These are phyloP conservation scores for Epinotia ramella DNA, from an alignment of 2,888 invertebrate genomes.

Conservation along the genomic window DNA sequence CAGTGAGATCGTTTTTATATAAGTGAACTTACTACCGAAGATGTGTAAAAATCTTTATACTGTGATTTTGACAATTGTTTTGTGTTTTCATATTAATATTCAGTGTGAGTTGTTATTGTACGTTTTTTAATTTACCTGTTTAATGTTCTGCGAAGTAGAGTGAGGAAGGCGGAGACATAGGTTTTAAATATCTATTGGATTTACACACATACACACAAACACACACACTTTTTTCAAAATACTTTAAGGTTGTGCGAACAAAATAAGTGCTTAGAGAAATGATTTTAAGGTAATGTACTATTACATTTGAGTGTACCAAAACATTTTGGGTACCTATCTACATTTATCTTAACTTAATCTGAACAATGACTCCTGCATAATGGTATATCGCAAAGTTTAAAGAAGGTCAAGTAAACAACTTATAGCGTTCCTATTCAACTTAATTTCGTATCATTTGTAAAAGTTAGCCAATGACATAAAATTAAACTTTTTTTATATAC, in stretches of 20 bases:
- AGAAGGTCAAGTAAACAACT: background rate
- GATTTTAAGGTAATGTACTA: too few relatives aligned
- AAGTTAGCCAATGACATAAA: too few relatives aligned
- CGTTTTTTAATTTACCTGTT: background rate
- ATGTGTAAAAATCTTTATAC: constrained; percentile 18
- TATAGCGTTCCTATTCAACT: background rate
- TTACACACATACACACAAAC: too few relatives aligned
- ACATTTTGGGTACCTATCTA: background rate
- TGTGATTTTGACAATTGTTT: constrained; percentile 10
- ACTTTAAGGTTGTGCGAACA: too few relatives aligned
- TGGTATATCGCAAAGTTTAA: background rate
- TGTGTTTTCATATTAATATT: constrained; percentile 15
- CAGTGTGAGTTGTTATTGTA: constrained; percentile 31
- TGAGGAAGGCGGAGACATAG: background rate
- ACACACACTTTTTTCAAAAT: too few relatives aligned
- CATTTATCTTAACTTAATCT: background rate
- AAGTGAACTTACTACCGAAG: background rate
- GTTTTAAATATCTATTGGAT: background rate
- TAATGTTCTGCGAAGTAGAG: background rate
- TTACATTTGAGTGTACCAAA: too few relatives aligned
- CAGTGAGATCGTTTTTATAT: constrained; percentile 7
- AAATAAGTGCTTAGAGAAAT: too few relatives aligned
- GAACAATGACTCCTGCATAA: too few relatives aligned
- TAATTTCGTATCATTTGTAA: too few relatives aligned
- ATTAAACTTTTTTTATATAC: too few relatives aligned